Evolutionary conservation across 1,140 invertebrate species (phyloP), one percentile per base, ranked within the genome.

Genomic region (Drosophila obscura): DNA sequence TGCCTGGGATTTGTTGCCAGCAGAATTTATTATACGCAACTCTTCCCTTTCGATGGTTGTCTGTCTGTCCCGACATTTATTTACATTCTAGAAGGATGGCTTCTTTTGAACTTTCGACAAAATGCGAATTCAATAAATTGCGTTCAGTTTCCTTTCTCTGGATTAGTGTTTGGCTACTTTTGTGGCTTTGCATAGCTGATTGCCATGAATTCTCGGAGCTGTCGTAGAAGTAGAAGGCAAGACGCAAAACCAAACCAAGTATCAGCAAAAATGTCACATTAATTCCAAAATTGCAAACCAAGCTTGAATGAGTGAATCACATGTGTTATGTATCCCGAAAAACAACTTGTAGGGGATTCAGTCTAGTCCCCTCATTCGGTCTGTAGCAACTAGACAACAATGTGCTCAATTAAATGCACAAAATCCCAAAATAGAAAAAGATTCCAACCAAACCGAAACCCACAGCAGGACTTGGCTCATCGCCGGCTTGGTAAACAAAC

Each of bases 1-100:
- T 87, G 75, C 74, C 62, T 64, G 49, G 51, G 53, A 83, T 88
- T 85, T 87, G 66, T 64, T 74, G 60, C 56, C 63, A 46, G 9
- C 41, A 31, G 39, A 79, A 79, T 76, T 79, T 80, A 79, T 79
- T 79, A 50, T 55, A 16, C 43, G n/a, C 57, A 6, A 9, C 11
- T 1, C 2, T 48, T 8, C 31, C 44, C 13, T 39, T n/a, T 5
- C 8, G 9, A 4, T 35, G 16, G 22, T 28, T 19, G 19, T 19
- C 19, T 7, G 26, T 41, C 35, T 59, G 35, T 31, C 44, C 13
- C 22, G 44, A 55, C 24, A 73, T 53, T 62, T 61, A 76, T 56
- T 75, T 75, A 67, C 55, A 59, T 75, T 66, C 41, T 43, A 24
- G 45, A 43, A 48, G 48, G 24, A 28, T 57, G 41, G 66, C 49